Evolutionary conservation across 2,113 vertebrate genomes (phyloP).

Genomic region (Scomber colias): DNA sequence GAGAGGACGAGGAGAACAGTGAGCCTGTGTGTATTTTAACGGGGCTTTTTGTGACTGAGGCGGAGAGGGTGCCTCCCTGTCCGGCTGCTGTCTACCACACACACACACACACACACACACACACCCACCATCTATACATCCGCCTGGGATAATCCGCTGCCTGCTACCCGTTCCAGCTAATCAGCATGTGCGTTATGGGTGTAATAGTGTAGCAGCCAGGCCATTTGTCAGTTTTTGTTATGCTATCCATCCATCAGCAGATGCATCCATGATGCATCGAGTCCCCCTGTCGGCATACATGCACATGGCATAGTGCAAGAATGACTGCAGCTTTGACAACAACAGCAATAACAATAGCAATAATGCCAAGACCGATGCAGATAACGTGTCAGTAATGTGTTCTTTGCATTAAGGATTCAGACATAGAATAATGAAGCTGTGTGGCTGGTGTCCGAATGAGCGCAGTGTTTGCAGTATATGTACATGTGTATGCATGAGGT

Average conservation of each 20-base stretch:
- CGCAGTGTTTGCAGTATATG: neutral
- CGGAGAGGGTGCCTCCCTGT: constrained; percentile 28
- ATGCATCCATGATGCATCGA: constrained; percentile 1
- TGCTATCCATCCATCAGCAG: constrained; percentile 29
- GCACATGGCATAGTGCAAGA: constrained; percentile 10
- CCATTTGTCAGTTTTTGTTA: constrained; percentile 21
- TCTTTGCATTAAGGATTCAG: no score
- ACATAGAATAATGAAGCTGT: neutral
- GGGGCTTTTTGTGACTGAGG: constrained; percentile 20
- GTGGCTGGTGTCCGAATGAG: neutral
- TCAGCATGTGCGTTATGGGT: constrained; percentile 38
- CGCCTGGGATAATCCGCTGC: constrained; percentile 57
- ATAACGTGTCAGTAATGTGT: no score
- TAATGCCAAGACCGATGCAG: neutral
- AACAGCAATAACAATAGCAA: constrained; percentile 6
- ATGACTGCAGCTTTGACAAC: constrained; percentile 21
- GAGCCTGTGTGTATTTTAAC: constrained; percentile 16
- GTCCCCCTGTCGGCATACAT: constrained; percentile 60
- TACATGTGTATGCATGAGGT: no score
- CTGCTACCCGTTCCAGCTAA: constrained; percentile 49
- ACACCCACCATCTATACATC: constrained; percentile 34
- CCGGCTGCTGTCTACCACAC: constrained; percentile 7
- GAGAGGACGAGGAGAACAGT: constrained; percentile 19
- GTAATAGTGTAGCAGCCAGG: constrained; percentile 4
- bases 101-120: neutral